Evolutionary conservation across 2,113 vertebrate species (phyloP), one percentile per base, ranked within the genome.

Genomic region (Theristicus caerulescens): DNA sequence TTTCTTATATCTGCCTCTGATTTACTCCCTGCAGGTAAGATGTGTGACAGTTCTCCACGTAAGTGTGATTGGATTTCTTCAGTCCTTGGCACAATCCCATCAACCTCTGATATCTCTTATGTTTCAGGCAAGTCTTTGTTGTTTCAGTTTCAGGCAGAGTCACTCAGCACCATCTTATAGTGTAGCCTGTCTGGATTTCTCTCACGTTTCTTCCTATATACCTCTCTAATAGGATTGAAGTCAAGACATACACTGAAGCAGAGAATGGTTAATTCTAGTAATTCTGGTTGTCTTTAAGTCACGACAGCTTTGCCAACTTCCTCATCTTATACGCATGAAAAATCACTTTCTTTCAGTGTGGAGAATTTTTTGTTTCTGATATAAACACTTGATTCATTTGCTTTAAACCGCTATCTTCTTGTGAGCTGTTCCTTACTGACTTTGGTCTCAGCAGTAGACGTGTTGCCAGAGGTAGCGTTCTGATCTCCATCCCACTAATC

Each of bases 11-110:
- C 62, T 95, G 57, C 31, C 59, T 92, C 84, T 80, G 87, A 91
- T 95, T 91, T 82, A 73, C 55, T 95, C 78, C 84, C 84, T 64
- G 62, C 89, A 95, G 94, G 95, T 95, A 88, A 91, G 82, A 85
- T 62, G 66, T 69, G 86, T 87, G 91, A 82, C 69, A 66, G 64
- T 73, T 85, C 74, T 91, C 81, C 59, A 3, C n/a, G 27, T 86
- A 66, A 64, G 62, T 51, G 54, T 58, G 91, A 94, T 90, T 91
- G 78, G 58, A 85, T 96, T 90, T 94, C 84, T 88, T 91, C 89
- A 82, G 78, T 80, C 46, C 55, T 90, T 86, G 86, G 81, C 78
- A 95, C 81, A 94, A 65, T 70, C 78, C 49, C 94, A 90, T 69
- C 61, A 79, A 6, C 64, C 52, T 81, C 82, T 74, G 85, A 51